Evolutionary conservation across 2,113 vertebrate species (phyloP), one percentile per base, ranked within the genome.

Genomic region (Notothenia rossii): DNA sequence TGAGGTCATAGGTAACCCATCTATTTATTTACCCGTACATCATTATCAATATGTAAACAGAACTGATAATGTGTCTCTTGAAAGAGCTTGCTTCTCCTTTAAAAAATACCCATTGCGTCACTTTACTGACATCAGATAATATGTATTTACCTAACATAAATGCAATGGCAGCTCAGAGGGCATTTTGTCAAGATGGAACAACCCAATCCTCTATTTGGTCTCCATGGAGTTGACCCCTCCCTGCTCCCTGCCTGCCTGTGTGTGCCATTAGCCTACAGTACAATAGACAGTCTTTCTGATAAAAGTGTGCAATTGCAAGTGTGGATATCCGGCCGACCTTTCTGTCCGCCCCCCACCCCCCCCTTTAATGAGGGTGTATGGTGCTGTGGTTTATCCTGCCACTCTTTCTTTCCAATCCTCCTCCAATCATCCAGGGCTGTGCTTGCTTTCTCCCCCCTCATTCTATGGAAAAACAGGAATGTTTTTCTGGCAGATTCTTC

Each of bases 401-500:
- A 80, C 86, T 89, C 83, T 90, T 86, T 87, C 77, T 91, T 88
- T 87, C 86, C 86, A 68, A 79, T 84, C 77, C 79, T 71, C 73
- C 59, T 67, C 46, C 79, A 82, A 72, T 72, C 77, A 71, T 88
- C 59, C 83, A 61, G 83, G 77, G 60, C 84, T 83, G 51, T 66
- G 70, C 56, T 48, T 76, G 50, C 66, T 84, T 72, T 82, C 73
- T 82, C 71, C 70, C 73, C 64, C 17, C 72, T 74, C 55, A 86
- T 90, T 86, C 85, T 86, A 88, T 90, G 82, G 90, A 92, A 93
- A 92, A 84, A 86, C 22, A 89, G 79, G 76, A 89, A 91, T 90
- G 86, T 88, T 88, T 40, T 89, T 82, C 79, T 61, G 65, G 63
- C 70, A 77, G 73, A 85, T 75, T 75, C 87, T 86, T 79, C 82